A percentile compares a stretch with the other conserved stretches of the same genome.
Conservation (phyloP, 2,113 vertebrate species). For the Paramormyrops kingsleyae region DNA sequence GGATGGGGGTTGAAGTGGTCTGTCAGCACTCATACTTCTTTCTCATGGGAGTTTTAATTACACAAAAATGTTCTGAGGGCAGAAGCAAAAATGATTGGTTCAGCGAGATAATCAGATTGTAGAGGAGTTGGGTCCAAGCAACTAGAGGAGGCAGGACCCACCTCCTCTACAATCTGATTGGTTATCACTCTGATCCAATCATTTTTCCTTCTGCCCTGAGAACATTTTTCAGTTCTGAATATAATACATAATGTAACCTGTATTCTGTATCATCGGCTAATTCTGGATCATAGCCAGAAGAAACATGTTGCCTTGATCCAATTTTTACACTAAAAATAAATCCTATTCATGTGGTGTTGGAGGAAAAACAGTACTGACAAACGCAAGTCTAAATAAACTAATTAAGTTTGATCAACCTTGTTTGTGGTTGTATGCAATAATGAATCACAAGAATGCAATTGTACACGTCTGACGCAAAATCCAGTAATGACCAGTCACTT, state of each 20-base stretch:
- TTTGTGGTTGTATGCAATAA: background rate
- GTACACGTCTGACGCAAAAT: background rate
- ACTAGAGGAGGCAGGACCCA: background rate
- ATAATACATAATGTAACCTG: background rate
- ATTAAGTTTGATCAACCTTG: background rate
- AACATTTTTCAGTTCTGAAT: background rate
- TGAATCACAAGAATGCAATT: background rate
- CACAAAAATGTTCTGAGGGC: no score
- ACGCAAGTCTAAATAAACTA: background rate
- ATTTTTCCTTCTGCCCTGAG: background rate
- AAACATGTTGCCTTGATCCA: background rate
- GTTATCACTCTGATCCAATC: background rate
- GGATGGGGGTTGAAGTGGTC: background rate
- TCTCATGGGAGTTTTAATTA: no score
- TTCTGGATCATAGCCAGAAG: background rate
- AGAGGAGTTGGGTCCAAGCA: no score
- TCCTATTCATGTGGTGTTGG: background rate
- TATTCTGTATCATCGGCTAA: background rate
- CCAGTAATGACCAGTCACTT: background rate
- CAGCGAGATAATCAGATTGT: background rate
- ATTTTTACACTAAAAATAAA: background rate
- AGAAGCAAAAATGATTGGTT: background rate
- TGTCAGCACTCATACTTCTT: background rate
- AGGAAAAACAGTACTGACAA: background rate
- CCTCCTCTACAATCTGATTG: background rate